A percentile compares a stretch with the other conserved stretches of the same genome.
These are phyloP conservation scores for Butastur rufipennis DNA, from an alignment of 2,113 vertebrate species.

Conservation along the genomic window DNA sequence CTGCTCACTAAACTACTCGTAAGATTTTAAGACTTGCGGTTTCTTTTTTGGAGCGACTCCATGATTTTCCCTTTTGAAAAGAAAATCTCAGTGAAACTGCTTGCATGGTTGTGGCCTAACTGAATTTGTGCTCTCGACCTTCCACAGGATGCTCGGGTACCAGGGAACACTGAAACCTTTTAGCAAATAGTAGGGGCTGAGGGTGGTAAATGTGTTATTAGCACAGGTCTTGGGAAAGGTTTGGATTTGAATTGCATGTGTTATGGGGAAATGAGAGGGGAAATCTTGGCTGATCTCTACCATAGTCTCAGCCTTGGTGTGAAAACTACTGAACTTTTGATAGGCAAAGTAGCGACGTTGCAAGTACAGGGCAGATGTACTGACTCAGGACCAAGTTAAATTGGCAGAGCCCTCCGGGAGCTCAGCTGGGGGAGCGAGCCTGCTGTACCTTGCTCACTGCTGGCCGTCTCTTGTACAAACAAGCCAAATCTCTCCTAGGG, in stretches of 20 bases:
- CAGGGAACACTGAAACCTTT: neutral
- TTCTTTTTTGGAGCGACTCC: constrained; percentile 1
- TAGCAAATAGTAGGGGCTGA: neutral
- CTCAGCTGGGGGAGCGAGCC: neutral
- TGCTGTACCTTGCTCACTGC: neutral
- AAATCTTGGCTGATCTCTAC: neutral
- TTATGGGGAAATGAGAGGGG: neutral
- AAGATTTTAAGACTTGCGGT: constrained; percentile 14
- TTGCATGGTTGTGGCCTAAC: neutral
- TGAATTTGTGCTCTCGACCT: neutral
- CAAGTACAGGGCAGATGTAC: neutral
- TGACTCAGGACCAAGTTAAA: neutral
- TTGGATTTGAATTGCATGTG: neutral
- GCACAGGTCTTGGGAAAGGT: neutral
- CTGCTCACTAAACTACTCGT: constrained; percentile 9
- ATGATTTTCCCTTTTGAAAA: neutral
- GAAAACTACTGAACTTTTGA: neutral
- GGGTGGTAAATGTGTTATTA: neutral
- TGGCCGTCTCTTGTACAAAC: neutral
- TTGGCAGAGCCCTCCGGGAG: neutral
- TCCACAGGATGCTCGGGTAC: neutral
- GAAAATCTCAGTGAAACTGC: neutral
- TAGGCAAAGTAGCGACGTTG: neutral
- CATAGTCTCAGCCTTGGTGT: neutral
- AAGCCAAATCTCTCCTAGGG: neutral